A percentile compares a stretch with the other conserved stretches of the same genome.
Evolutionary conservation across 2,888 invertebrate genomes (phyloP).

Genomic region (Chrysolina americana): DNA sequence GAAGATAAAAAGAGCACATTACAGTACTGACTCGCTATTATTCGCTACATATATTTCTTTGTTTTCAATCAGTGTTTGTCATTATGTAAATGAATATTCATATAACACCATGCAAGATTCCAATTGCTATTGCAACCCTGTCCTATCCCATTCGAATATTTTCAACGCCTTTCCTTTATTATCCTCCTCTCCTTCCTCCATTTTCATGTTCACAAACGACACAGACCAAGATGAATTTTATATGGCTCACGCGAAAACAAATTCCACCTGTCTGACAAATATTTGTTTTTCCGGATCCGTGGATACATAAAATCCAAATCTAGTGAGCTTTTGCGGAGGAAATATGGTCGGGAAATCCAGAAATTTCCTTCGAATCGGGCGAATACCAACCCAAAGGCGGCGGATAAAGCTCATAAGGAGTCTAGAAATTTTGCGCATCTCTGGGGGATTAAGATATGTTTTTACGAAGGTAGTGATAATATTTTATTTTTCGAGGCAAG

Average conservation of each 20-base stretch:
- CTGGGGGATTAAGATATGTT: constrained; percentile 12
- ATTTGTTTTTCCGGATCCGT: constrained; percentile 30
- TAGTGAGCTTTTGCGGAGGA: constrained; percentile 18
- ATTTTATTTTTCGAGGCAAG: not conserved
- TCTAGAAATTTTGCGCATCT: constrained; percentile 3
- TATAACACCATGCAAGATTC: too few relatives aligned
- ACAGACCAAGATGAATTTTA: constrained; percentile 13
- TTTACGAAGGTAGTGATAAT: constrained; percentile 8
- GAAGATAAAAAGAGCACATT: too few relatives aligned
- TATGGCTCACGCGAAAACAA: constrained; percentile 24
- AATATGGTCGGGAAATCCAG: constrained; percentile 20
- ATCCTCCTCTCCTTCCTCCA: not conserved
- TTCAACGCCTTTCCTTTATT: constrained; percentile 2
- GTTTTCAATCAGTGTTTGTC: too few relatives aligned
- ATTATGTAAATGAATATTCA: too few relatives aligned
- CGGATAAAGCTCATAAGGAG: constrained; percentile 9
- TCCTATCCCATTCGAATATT: not conserved
- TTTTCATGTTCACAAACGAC: not conserved
- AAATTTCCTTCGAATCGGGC: constrained; percentile 16
- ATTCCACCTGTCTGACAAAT: constrained; percentile 27
- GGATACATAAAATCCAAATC: constrained; percentile 24
- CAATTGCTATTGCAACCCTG: not conserved
- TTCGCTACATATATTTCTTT: too few relatives aligned
- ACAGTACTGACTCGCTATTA: too few relatives aligned
- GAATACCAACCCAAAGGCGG: constrained; percentile 11